phyloP scores from a whole-genome alignment of 2,888 invertebrate species.

The Shargacucullia verbasci region DNA sequence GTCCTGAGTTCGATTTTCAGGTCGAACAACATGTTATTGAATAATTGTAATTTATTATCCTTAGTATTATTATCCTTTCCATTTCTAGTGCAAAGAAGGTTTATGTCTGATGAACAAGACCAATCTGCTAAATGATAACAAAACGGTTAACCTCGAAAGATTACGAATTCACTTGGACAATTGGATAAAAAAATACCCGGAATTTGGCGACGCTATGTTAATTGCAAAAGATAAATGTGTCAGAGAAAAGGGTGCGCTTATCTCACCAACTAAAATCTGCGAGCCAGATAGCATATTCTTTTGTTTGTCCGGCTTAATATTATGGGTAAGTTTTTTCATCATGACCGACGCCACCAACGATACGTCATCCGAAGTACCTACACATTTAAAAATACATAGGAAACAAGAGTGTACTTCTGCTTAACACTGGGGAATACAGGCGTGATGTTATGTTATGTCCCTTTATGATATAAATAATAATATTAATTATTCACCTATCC shows the following conservation, averaged over 20 bases:
- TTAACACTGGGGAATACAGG: no score
- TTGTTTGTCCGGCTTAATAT: constrained; percentile 69
- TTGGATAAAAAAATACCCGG: constrained; percentile 63
- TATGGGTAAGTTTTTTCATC: constrained; percentile 38
- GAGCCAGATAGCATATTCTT: constrained; percentile 69
- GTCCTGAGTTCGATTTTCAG: no score
- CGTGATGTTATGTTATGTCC: no score
- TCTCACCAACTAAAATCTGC: constrained; percentile 67
- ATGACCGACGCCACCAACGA: no score
- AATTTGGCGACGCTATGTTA: constrained; percentile 63
- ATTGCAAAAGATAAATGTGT: constrained; percentile 66
- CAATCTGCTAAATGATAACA: constrained; percentile 65
- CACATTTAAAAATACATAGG: no score
- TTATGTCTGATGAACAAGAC: constrained; percentile 71
- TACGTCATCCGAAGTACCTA: no score
- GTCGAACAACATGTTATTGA: no score
- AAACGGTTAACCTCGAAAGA: constrained; percentile 65
- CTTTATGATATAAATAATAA: no score
- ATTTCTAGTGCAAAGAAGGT: constrained; percentile 21
- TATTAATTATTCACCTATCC: no score
- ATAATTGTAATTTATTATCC: no score
- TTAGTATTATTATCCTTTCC: background rate
- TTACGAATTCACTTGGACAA: constrained; percentile 60
- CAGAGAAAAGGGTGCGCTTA: constrained; percentile 56
- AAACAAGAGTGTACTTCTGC: no score